These are phyloP conservation scores for Coracias cyanogaster DNA, from an alignment of 2,797 vertebrate species.

Conservation along the genomic window DNA sequence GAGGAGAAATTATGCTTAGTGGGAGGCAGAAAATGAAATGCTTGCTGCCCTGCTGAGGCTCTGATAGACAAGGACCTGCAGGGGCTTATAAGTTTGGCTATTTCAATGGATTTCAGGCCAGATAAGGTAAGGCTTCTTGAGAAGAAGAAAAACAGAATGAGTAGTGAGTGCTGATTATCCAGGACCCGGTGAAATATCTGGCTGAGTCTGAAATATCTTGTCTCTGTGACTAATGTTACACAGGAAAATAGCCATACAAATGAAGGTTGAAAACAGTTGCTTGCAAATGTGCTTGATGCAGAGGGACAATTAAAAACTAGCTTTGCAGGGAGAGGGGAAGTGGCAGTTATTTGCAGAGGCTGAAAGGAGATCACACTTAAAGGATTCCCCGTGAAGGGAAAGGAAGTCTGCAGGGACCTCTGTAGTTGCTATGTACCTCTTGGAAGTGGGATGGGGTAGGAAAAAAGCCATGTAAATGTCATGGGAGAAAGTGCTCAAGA, in stretches of 20 bases:
- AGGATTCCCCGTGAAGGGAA: neutral
- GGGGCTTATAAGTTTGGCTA: conserved; percentile 10
- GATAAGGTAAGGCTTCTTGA: neutral
- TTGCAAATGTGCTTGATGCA: neutral
- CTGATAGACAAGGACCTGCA: conserved; percentile 52
- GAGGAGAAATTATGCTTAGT: conserved; percentile 66
- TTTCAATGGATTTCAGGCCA: conserved; percentile 25
- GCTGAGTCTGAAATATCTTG: neutral
- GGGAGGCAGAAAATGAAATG: conserved; percentile 65
- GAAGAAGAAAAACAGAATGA: neutral
- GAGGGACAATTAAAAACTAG: neutral
- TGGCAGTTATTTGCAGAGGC: neutral
- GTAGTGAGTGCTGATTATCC: neutral
- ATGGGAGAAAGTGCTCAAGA: neutral
- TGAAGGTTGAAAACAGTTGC: neutral
- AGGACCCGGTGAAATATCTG: neutral
- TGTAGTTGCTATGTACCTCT: neutral
- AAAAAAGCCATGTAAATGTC: neutral
- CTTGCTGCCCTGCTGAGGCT: conserved; percentile 57
- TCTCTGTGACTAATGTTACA: neutral
- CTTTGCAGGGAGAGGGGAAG: neutral
- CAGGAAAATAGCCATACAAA: neutral
- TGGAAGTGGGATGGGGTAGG: neutral
- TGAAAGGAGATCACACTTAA: neutral
- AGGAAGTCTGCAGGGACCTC: neutral